A percentile compares a stretch with the other conserved stretches of the same genome.
Conservation (phyloP, 2,888 invertebrate species). For the Octodonta nipae region DNA sequence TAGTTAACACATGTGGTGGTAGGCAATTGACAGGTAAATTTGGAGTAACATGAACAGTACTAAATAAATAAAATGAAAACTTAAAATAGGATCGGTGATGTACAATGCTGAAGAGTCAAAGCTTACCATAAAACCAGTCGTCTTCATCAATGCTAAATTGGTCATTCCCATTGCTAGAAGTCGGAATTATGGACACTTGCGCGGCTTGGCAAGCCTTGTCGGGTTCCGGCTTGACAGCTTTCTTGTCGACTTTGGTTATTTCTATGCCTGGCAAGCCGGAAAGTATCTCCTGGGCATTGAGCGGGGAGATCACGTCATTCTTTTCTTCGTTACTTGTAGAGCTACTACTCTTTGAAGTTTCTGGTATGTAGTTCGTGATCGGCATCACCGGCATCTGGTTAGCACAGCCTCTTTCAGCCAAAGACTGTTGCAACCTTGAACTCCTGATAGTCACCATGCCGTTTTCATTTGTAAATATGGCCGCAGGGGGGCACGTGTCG, state of each 20-base stretch:
- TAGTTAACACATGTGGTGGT: too few species aligned
- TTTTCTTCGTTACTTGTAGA: conserved; percentile 7
- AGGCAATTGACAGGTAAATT: too few species aligned
- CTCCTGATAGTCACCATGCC: conserved; percentile 78
- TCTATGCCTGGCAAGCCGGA: conserved; percentile 35
- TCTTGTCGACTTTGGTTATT: conserved; percentile 34
- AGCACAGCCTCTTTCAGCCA: conserved; percentile 24
- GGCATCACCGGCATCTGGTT: conserved; percentile 25
- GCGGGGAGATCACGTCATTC: conserved; percentile 17
- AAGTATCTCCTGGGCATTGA: conserved; percentile 33
- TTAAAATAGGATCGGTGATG: too few species aligned
- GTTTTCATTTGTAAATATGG: conserved; percentile 56
- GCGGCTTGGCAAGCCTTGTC: conserved; percentile 29
- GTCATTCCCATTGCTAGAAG: conserved; percentile 24
- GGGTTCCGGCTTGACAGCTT: conserved; percentile 16
- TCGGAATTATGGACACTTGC: conserved; percentile 34
- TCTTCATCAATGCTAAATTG: conserved; percentile 28
- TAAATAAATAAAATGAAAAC: too few species aligned
- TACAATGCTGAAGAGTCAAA: too few species aligned
- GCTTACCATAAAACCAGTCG: conserved; percentile 33
- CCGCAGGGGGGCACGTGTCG: conserved; percentile 42
- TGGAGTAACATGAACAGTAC: too few species aligned
- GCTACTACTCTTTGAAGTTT: neutral
- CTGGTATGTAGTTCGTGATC: conserved; percentile 12
- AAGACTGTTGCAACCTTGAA: conserved; percentile 42